Evolutionary conservation across 2,113 vertebrate species (phyloP), one percentile per base, ranked within the genome.

Genomic region (Microtus ochrogaster): DNA sequence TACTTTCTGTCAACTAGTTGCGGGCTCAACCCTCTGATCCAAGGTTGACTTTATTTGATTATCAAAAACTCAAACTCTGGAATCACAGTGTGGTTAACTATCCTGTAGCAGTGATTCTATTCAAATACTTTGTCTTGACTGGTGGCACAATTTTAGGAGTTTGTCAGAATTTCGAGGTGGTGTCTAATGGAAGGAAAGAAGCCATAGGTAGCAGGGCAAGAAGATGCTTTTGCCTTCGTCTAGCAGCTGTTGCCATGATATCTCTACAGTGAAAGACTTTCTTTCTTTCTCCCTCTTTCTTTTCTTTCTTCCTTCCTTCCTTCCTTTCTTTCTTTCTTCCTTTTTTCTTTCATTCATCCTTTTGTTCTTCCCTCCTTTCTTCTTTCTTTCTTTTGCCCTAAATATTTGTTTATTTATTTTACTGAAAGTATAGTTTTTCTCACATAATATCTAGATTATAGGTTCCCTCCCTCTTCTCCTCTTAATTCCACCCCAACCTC

Each of bases 271-370:
- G 47, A 78, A 52, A 78, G 7, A 5, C 47, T 33, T 30, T 17
- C 6, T 8, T 70, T 8, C 1, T 70, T 36, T 17, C 28, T 66
- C 7, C 1, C 61, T 24, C 7, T 1, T n/a, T n/a, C n/a, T n/a
- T n/a, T n/a, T n/a, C n/a, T n/a, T n/a, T n/a, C n/a, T n/a, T n/a
- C n/a, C 58, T 21, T 7, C 7, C 58, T 19, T 21, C 2, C 55
- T 58, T 58, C 6, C 55, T 58, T 7, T 5, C 19, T 21, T 21
- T 1, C 19, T 26, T 66, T 16, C 49, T 19, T 8, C 1, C 47
- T 7, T 49, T 28, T 8, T 28, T 14, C 13, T 17, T 68, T 16
- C 2, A 30, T 30, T 13, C 24, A 14, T 52, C 52, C 52, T 17
- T 55, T 16, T 16, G 4, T 55, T 16, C 16, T 58, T 58, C 55